These are phyloP conservation scores for Drosophila subquinaria DNA, from an alignment of 2,888 invertebrate species.

Conservation along the genomic window DNA sequence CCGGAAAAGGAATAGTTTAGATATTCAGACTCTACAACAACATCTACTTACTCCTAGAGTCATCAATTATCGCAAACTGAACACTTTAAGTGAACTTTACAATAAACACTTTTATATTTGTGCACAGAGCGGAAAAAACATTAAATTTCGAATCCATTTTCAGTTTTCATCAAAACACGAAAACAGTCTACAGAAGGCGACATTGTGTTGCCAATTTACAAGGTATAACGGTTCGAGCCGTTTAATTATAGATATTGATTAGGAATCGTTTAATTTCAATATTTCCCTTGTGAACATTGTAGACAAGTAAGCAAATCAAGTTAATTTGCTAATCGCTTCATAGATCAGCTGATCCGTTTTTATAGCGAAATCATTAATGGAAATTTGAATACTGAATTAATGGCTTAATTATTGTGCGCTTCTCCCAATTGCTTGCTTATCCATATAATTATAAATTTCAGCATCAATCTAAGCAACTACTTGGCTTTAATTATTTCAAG, in stretches of 20 bases:
- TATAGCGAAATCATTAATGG: neutral
- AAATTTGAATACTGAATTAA: constrained; percentile 1
- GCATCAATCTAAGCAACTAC: constrained; percentile 6
- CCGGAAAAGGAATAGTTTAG: neutral
- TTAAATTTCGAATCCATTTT: no score
- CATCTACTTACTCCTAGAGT: no score
- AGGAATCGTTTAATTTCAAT: neutral
- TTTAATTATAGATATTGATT: neutral
- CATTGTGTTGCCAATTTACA: no score
- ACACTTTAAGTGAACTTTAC: no score
- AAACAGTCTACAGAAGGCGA: no score
- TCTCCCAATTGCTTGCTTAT: constrained; percentile 6
- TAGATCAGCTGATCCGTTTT: neutral
- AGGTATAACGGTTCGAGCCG: no score
- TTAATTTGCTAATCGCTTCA: neutral
- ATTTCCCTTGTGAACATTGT: neutral
- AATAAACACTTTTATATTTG: no score
- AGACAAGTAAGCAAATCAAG: neutral
- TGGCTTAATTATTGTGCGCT: constrained; percentile 11
- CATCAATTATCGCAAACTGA: no score
- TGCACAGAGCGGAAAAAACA: no score
- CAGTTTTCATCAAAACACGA: no score
- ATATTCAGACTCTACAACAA: no score
- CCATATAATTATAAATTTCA: constrained; percentile 1
- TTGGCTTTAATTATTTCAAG: neutral